phyloP scores from a whole-genome alignment of 2,113 vertebrate species.

The Fregetta grallaria region DNA sequence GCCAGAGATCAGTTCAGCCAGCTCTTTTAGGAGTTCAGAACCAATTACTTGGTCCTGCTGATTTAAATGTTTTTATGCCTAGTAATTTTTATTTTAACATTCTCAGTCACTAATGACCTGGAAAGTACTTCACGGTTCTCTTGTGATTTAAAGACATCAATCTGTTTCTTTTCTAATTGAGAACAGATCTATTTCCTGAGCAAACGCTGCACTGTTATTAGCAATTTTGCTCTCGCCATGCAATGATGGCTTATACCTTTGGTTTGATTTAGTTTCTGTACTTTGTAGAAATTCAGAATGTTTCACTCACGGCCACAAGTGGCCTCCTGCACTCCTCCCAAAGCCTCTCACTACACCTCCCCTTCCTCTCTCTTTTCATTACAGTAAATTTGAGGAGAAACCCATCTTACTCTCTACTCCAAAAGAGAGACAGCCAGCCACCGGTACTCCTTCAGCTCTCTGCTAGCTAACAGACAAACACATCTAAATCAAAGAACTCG shows the following conservation, averaged over 20 bases:
- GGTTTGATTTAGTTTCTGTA: not conserved
- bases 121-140: slow-evolving; percentile 8
- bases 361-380: not conserved
- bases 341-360: not conserved
- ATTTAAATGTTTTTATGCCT: slow-evolving; percentile 56
- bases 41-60: not conserved
- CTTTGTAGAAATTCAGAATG: not conserved
- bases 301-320: fast-evolving
- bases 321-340: not conserved
- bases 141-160: slow-evolving; percentile 37
- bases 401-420: not conserved
- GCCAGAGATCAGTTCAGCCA: slow-evolving; percentile 47
- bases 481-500: not conserved
- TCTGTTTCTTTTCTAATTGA: slow-evolving; percentile 18
- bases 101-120: slow-evolving; percentile 50
- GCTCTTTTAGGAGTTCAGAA: slow-evolving; percentile 25
- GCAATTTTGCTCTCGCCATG: not conserved
- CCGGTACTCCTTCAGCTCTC: not conserved
- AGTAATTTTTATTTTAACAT: slow-evolving; percentile 47
- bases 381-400: not conserved
- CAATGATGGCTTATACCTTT: not conserved
- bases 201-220: not conserved
- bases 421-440: not conserved
- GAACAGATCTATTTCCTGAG: slow-evolving; percentile 8
- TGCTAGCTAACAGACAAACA: not conserved